A percentile compares a stretch with the other conserved stretches of the same genome.
Conservation (phyloP, 2,797 vertebrate genomes). For the Hemitrygon akajei region DNA sequence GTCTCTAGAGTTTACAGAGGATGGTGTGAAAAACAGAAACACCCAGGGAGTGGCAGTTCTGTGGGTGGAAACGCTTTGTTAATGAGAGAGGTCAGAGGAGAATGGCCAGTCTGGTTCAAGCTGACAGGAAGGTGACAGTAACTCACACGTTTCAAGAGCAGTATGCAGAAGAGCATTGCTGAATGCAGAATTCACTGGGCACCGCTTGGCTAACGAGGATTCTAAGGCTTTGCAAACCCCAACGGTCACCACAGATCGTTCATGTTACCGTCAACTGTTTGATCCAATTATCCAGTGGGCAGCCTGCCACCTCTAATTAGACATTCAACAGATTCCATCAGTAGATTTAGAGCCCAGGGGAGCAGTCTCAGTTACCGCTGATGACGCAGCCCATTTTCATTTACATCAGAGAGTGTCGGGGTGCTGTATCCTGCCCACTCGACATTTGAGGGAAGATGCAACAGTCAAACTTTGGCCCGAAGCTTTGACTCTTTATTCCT, state of each 20-base stretch:
- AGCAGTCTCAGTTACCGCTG: neutral
- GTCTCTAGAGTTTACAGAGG: too few relatives aligned
- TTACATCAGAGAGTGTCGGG: neutral
- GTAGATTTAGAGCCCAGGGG: neutral
- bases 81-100: too few relatives aligned
- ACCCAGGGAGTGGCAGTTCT: too few relatives aligned
- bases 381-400: neutral
- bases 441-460: neutral
- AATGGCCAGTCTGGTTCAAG: too few relatives aligned
- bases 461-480: too few relatives aligned
- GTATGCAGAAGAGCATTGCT: too few relatives aligned
- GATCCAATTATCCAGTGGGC: neutral
- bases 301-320: neutral
- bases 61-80: too few relatives aligned
- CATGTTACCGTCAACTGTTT: neutral
- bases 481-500: too few relatives aligned
- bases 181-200: too few relatives aligned
- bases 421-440: neutral
- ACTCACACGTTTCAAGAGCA: too few relatives aligned
- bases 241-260: neutral
- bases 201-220: neutral
- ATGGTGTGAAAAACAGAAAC: too few relatives aligned
- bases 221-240: neutral
- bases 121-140: too few relatives aligned
- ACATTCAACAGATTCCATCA: neutral